These are phyloP conservation scores for Gymnothorax javanicus DNA, from an alignment of 2,797 vertebrate genomes.

Conservation along the genomic window DNA sequence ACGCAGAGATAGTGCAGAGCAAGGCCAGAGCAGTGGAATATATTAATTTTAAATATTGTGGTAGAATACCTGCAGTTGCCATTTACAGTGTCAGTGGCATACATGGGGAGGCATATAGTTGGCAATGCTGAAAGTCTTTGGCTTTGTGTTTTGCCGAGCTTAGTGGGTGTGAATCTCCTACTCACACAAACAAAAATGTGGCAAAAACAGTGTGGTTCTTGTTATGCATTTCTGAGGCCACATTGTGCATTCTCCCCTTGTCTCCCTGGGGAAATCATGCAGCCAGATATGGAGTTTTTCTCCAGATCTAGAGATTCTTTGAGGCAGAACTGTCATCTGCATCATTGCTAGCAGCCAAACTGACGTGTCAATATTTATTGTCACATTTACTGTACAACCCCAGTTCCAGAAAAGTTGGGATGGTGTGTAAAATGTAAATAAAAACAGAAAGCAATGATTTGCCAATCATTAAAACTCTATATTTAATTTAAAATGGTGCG, in stretches of 20 bases:
- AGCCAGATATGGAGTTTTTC: conserved; percentile 1
- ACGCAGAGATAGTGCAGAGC: too few species aligned
- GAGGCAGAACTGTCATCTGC: conserved; percentile 38
- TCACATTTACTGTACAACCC: conserved; percentile 25
- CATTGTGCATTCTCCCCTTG: conserved; percentile 44
- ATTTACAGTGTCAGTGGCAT: not conserved
- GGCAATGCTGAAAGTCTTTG: conserved; percentile 26
- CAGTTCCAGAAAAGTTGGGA: too few species aligned
- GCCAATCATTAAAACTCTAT: too few species aligned
- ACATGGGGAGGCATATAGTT: not conserved
- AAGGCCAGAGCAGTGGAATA: not conserved
- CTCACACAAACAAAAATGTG: conserved; percentile 44
- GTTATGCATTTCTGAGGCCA: conserved; percentile 48
- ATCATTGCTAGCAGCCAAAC: conserved; percentile 27
- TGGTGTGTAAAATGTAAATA: too few species aligned
- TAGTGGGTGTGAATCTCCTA: conserved; percentile 40
- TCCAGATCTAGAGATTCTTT: conserved; percentile 22
- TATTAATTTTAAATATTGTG: too few species aligned
- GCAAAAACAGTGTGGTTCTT: conserved; percentile 51
- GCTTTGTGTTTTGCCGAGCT: conserved; percentile 28
- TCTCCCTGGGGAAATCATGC: conserved; percentile 17
- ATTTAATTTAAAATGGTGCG: too few species aligned
- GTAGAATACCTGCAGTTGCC: too few species aligned
- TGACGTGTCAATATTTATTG: conserved; percentile 45
- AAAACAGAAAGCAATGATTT: too few species aligned